Conservation (phyloP, 2,888 invertebrate species). For the Branchellion lobata region DNA sequence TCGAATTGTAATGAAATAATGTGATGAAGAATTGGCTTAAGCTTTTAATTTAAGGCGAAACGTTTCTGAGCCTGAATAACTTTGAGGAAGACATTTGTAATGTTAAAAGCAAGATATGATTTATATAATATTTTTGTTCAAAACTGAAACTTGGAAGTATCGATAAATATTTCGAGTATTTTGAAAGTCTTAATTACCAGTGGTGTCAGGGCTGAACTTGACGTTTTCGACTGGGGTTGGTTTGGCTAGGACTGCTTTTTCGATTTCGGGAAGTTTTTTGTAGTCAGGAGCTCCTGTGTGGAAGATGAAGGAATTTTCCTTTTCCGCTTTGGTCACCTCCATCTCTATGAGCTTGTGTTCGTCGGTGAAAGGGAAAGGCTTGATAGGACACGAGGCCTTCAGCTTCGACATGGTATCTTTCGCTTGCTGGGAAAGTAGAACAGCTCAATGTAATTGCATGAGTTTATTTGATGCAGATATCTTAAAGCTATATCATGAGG, state of each 20-base stretch:
- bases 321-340: constrained; percentile 72
- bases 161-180: no score
- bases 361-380: constrained; percentile 29
- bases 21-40: no score
- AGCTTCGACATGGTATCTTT: constrained; percentile 23
- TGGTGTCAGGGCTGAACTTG: constrained; percentile 65
- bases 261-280: constrained; percentile 64
- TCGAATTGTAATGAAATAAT: no score
- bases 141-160: no score
- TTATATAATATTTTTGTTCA: no score
- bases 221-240: constrained; percentile 71
- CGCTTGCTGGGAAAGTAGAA: constrained; percentile 37
- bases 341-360: constrained; percentile 36
- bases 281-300: constrained; percentile 75
- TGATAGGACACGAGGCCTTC: not conserved
- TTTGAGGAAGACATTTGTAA: no score
- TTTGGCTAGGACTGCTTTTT: constrained; percentile 83
- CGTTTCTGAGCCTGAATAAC: no score
- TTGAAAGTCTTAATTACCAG: not conserved
- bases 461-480: no score
- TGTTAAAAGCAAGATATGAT: no score
- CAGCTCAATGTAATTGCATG: no score
- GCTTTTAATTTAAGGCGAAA: no score
- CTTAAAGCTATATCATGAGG: no score
- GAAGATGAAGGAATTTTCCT: constrained; percentile 97